Base-by-base conservation (phyloP, 2,797 vertebrate species). In the Gallinago stenura region DNA sequence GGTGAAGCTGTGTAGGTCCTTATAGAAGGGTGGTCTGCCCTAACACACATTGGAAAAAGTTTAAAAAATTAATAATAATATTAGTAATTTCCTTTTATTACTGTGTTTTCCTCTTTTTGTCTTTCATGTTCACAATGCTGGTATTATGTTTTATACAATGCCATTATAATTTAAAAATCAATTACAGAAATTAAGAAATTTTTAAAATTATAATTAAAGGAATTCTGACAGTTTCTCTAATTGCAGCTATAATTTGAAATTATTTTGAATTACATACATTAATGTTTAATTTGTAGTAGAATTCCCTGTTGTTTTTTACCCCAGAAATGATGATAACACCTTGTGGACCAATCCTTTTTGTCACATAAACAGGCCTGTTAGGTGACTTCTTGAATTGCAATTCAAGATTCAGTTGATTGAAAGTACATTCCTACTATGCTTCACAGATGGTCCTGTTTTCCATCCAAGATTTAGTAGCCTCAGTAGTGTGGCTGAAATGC, bases 231-330 rank as follows among this genome's bases (percentile, higher is more conserved):
- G 31, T 53, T 94, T 82, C 54, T 87, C 14, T 45, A 68, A 60
- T 56, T 85, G 75, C 39, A 60, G 28, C 39, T 86, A 6, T 70
- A 75, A 69, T 93, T 61, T 83, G 75, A 85, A 91, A 76, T 33
- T 17, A 30, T 53, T 84, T 89, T 61, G 41, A 70, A 80, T 77
- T 30, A 22, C 26, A 26, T 81, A 45, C 64, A 66, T 87, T 54
- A 78, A 71, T 75, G 15, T 91, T 94, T 93, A 80, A 83, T 87
- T 73, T 88, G 22, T 57, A 45, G 45, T 51, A 77, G 65, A 94
- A 56, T 73, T 91, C 91, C 19, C 16, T 58, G 28, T 77, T 73
- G 31, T 10, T 79, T 93, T 94, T 93, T 61, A 50, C 35, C 31
- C 19, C 30, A 78, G 72, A 66, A 83, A 65, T 84, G 19, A 17